phyloP scores from a whole-genome alignment of 2,888 invertebrate species.

The Erynnis tages region DNA sequence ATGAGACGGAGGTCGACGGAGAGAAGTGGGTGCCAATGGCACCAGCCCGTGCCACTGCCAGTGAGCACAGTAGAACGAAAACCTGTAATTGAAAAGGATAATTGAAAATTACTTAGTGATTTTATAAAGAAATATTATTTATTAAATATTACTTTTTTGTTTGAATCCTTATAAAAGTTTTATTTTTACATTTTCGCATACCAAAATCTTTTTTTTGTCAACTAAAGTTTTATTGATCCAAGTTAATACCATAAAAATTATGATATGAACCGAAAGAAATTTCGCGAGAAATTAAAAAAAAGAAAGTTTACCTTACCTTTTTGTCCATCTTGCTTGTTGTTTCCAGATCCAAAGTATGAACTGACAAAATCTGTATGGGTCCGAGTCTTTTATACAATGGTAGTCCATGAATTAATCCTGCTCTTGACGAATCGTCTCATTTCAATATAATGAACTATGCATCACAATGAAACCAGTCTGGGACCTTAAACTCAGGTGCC shows the following conservation, averaged over 20 bases:
- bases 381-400: constrained; percentile 49
- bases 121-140: too few species aligned
- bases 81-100: constrained; percentile 44
- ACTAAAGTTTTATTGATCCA: too few species aligned
- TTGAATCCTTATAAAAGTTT: too few species aligned
- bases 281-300: too few species aligned
- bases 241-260: too few species aligned
- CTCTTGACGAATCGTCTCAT: constrained; percentile 33
- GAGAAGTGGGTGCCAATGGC: constrained; percentile 37
- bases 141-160: too few species aligned
- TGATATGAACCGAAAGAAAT: too few species aligned
- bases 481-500: constrained; percentile 53
- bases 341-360: constrained; percentile 34
- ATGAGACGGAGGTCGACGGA: constrained; percentile 36
- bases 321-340: constrained; percentile 41
- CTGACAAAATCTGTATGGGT: constrained; percentile 44
- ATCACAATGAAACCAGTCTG: constrained; percentile 45
- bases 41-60: constrained; percentile 41
- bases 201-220: too few species aligned
- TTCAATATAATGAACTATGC: constrained; percentile 31
- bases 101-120: too few species aligned
- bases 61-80: constrained; percentile 37
- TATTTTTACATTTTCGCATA: too few species aligned
- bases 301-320: constrained; percentile 42
- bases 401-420: constrained; percentile 37